Evolutionary conservation across 2,113 vertebrate species (phyloP).

Genomic region (Glaucidium brasilianum): DNA sequence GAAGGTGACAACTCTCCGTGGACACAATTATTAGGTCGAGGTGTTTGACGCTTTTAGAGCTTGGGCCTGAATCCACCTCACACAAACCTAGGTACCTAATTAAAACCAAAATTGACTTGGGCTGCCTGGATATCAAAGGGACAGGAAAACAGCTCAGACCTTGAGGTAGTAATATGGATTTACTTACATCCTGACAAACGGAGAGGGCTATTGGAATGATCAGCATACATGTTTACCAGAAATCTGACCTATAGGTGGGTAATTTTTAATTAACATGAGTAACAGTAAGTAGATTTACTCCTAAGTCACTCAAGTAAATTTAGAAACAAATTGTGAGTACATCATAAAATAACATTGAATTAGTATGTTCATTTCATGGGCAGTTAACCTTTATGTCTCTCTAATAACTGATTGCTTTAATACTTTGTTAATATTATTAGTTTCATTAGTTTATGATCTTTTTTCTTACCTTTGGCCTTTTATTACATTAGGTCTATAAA

Average conservation of each 20-base stretch:
- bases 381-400: conserved; percentile 47
- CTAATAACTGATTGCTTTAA: conserved; percentile 45
- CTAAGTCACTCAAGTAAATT: conserved; percentile 6
- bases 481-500: conserved; percentile 34
- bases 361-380: conserved; percentile 53
- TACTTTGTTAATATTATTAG: conserved; percentile 48
- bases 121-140: not conserved
- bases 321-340: conserved; percentile 7
- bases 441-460: conserved; percentile 44
- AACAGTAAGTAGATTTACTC: not conserved
- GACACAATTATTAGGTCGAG: not conserved
- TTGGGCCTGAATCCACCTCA: not conserved
- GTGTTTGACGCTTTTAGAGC: not conserved
- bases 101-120: not conserved
- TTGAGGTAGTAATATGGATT: not conserved
- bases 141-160: not conserved
- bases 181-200: not conserved
- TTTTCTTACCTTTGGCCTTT: conserved; percentile 29
- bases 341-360: conserved; percentile 42
- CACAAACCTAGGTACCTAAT: not conserved
- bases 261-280: not conserved
- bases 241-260: not conserved
- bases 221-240: rapidly evolving
- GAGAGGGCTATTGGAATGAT: not conserved
- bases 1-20: not conserved